Evolutionary conservation across 1,140 invertebrate species (phyloP).

Genomic region (Nylanderia fulva): DNA sequence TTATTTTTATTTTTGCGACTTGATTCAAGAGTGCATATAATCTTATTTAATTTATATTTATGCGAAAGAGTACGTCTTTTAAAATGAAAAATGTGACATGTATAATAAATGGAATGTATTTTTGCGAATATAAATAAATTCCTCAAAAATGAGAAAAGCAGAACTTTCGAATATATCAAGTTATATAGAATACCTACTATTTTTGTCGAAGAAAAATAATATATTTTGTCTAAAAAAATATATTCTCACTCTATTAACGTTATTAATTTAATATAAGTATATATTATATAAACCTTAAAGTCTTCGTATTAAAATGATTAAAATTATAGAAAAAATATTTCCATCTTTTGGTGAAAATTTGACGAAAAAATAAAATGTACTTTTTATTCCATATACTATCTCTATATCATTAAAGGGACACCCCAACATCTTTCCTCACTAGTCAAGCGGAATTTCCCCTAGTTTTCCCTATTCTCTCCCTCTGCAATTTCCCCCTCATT

Average conservation of each 20-base stretch:
- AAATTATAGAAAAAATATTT: not conserved
- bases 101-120: too few relatives aligned
- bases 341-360: not conserved
- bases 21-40: not conserved
- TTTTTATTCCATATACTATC: not conserved
- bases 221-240: too few relatives aligned
- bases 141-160: not conserved
- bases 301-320: not conserved
- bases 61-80: not conserved
- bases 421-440: not conserved
- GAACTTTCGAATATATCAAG: not conserved
- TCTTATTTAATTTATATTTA: not conserved
- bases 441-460: constrained; percentile 31
- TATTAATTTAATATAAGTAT: not conserved
- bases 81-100: not conserved
- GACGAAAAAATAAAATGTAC: not conserved
- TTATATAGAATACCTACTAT: not conserved
- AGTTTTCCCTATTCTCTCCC: not conserved
- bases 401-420: not conserved
- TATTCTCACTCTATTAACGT: not conserved
- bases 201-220: not conserved
- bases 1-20: constrained; percentile 6
- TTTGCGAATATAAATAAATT: not conserved
- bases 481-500: constrained; percentile 12
- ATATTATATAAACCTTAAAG: not conserved